These are phyloP conservation scores for Tachypleus tridentatus DNA, from an alignment of 1,140 invertebrate genomes.

Conservation along the genomic window DNA sequence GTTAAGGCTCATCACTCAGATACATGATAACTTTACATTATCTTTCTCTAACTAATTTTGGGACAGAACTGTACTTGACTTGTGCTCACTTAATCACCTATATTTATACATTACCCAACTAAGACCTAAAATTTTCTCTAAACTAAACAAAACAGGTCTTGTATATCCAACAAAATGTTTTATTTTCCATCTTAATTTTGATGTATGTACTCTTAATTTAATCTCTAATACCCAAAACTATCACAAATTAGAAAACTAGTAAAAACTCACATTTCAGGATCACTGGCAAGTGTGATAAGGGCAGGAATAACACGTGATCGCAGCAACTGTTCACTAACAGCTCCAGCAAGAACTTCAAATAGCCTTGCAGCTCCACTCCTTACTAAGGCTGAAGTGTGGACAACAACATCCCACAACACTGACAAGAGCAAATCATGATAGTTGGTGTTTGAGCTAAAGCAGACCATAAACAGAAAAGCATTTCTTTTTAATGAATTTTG, in stretches of 20 bases:
- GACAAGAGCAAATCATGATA: constrained; percentile 45
- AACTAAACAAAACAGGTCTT: background rate
- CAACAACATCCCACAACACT: constrained; percentile 56
- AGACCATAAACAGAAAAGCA: too few relatives aligned
- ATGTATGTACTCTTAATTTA: background rate
- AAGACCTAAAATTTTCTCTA: background rate
- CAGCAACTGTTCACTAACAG: constrained; percentile 44
- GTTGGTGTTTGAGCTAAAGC: constrained; percentile 19
- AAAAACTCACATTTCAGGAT: constrained; percentile 49
- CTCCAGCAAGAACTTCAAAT: constrained; percentile 45
- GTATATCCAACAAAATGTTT: background rate
- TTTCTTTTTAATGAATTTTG: too few relatives aligned
- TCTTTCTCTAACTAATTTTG: too few relatives aligned
- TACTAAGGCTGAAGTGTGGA: constrained; percentile 48
- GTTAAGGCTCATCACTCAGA: too few relatives aligned
- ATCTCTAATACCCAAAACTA: constrained; percentile 1
- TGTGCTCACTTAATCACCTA: too few relatives aligned
- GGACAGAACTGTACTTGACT: too few relatives aligned
- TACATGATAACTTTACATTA: too few relatives aligned
- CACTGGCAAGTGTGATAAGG: constrained; percentile 54
- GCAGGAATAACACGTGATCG: constrained; percentile 50
- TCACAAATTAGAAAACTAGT: too few relatives aligned
- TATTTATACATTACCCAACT: background rate
- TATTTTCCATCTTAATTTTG: background rate
- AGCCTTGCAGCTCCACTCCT: constrained; percentile 45